These are phyloP conservation scores for Eupithecia inturbata DNA, from an alignment of 2,888 invertebrate genomes.

Conservation along the genomic window DNA sequence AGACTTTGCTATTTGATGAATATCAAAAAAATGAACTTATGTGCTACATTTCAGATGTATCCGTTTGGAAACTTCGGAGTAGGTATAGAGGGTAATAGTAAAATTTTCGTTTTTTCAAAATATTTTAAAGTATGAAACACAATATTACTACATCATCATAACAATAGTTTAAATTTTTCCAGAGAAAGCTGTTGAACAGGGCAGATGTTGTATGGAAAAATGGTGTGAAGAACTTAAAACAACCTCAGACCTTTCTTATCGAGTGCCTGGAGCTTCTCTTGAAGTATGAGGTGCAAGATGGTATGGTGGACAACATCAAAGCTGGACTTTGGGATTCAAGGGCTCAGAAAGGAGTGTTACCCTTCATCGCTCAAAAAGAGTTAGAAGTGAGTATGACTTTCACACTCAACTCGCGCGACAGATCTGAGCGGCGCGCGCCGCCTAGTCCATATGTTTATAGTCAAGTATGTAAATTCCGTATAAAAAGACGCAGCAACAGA, in stretches of 20 bases:
- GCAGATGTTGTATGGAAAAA: constrained; percentile 85
- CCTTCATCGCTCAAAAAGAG: constrained; percentile 73
- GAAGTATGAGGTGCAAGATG: constrained; percentile 83
- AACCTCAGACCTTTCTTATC: constrained; percentile 82
- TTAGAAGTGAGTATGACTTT: constrained; percentile 61
- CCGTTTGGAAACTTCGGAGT: too few species aligned
- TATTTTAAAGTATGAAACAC: too few species aligned
- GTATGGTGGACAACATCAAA: constrained; percentile 75
- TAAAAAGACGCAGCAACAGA: too few species aligned
- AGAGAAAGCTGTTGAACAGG: constrained; percentile 81
- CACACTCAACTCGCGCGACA: not conserved
- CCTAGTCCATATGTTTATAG: too few species aligned
- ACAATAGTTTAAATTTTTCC: constrained; percentile 1
- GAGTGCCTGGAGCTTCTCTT: constrained; percentile 84
- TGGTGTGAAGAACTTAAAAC: constrained; percentile 82
- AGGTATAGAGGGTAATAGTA: too few species aligned
- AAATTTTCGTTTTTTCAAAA: too few species aligned
- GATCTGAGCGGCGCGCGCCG: too few species aligned
- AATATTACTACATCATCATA: too few species aligned
- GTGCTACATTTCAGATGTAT: too few species aligned
- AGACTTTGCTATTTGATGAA: too few species aligned
- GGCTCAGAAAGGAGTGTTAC: constrained; percentile 70
- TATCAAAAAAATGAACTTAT: too few species aligned
- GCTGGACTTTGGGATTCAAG: constrained; percentile 69
- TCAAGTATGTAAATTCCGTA: too few species aligned